These are phyloP conservation scores for Dromas ardeola DNA, from an alignment of 2,113 vertebrate species.

Conservation along the genomic window DNA sequence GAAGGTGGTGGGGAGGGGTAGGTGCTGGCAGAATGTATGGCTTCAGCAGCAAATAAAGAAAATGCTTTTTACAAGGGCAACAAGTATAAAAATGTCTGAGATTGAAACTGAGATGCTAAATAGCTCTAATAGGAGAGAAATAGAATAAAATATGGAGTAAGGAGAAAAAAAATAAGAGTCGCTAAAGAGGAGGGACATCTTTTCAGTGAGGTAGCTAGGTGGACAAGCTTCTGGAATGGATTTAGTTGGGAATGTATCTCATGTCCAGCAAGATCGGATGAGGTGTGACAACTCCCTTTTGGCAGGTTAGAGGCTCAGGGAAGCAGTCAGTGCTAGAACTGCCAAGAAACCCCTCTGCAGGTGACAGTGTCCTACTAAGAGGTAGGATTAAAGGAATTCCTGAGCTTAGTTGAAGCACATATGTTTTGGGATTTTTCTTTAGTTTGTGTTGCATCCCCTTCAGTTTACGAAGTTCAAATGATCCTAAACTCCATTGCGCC, in stretches of 20 bases:
- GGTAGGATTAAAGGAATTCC: constrained; percentile 36
- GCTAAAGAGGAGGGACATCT: not conserved
- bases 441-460: not conserved
- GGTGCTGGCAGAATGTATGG: not conserved
- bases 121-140: not conserved
- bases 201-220: not conserved
- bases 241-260: not conserved
- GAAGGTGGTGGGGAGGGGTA: not conserved
- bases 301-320: constrained; percentile 11
- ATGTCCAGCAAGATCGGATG: constrained; percentile 32
- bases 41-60: not conserved
- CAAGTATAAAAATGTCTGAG: not conserved
- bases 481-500: not conserved
- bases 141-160: not conserved
- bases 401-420: constrained; percentile 20
- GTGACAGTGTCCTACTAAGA: constrained; percentile 17
- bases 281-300: not conserved
- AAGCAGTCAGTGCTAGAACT: constrained; percentile 30
- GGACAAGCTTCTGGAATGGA: not conserved
- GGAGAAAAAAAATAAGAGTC: not conserved
- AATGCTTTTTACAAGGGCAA: not conserved
- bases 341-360: constrained; percentile 46
- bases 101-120: not conserved
- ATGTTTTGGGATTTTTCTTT: not conserved
- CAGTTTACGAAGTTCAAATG: not conserved